phyloP scores from a whole-genome alignment of 2,888 invertebrate genomes.

The Keiferia lycopersicella region DNA sequence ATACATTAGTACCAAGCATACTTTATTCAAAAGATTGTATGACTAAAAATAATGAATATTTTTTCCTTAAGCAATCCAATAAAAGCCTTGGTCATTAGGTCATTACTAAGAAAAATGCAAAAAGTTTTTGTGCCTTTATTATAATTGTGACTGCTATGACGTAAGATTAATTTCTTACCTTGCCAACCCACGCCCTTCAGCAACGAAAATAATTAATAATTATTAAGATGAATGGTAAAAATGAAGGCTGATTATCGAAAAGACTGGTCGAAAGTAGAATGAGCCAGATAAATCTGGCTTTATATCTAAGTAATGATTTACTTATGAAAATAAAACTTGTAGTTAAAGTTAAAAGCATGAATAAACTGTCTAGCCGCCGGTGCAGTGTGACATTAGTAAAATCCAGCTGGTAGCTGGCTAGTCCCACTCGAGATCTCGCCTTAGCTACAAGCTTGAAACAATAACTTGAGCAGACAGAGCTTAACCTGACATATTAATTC shows the following conservation, averaged over 20 bases:
- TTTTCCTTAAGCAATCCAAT: conserved; percentile 17
- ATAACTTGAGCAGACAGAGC: no score
- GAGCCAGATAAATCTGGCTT: neutral
- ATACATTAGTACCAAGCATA: neutral
- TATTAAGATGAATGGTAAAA: conserved; percentile 56
- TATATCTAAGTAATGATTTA: no score
- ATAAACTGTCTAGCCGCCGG: neutral
- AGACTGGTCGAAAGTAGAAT: neutral
- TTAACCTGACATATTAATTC: no score
- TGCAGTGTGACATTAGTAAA: neutral
- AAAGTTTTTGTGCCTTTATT: conserved; percentile 45
- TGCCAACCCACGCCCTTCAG: conserved; percentile 39
- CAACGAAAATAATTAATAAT: conserved; percentile 47
- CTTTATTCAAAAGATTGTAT: conserved; percentile 1
- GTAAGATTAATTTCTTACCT: conserved; percentile 57
- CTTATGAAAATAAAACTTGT: no score
- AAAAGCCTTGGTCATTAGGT: neutral
- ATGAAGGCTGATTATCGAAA: conserved; percentile 35
- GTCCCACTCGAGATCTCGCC: conserved; percentile 7
- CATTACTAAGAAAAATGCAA: conserved; percentile 41
- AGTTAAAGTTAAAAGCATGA: no score
- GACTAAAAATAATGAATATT: neutral
- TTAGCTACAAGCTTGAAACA: neutral
- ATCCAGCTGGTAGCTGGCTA: neutral
- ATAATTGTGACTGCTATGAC: conserved; percentile 49